A percentile compares a stretch with the other conserved stretches of the same genome.
These are phyloP conservation scores for Acronicta leporina DNA, from an alignment of 2,888 invertebrate genomes.

Conservation along the genomic window DNA sequence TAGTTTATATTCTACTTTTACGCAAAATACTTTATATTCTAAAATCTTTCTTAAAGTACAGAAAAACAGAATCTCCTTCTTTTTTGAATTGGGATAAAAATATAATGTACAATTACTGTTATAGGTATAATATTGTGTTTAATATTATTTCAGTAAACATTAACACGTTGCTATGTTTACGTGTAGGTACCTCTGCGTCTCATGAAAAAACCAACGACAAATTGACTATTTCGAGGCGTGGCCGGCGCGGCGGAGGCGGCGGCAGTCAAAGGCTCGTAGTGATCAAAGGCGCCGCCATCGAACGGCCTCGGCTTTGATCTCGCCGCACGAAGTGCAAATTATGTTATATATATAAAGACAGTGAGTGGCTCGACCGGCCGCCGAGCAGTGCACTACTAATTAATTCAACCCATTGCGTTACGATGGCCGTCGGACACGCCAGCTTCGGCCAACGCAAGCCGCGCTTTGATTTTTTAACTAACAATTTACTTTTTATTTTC, in stretches of 20 bases:
- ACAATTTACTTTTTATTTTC: constrained; percentile 42
- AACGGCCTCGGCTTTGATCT: constrained; percentile 86
- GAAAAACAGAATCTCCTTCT: no score
- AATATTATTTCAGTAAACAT: background rate
- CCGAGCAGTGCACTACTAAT: constrained; percentile 82
- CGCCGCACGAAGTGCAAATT: constrained; percentile 89
- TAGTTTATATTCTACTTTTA: no score
- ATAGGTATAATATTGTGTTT: background rate
- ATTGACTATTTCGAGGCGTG: constrained; percentile 87
- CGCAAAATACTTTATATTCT: no score
- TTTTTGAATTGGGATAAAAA: no score
- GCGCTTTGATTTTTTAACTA: constrained; percentile 42
- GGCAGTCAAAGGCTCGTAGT: constrained; percentile 83
- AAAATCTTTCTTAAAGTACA: no score
- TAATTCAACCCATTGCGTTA: constrained; percentile 80
- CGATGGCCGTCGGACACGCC: constrained; percentile 54
- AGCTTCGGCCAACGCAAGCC: constrained; percentile 31
- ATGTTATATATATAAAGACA: constrained; percentile 89
- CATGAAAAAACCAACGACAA: constrained; percentile 81
- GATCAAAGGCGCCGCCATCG: constrained; percentile 88
- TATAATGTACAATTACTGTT: no score
- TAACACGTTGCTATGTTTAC: constrained; percentile 39
- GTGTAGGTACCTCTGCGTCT: constrained; percentile 47
- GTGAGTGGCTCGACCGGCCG: constrained; percentile 82
- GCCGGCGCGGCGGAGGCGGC: constrained; percentile 83